Conservation (phyloP, 2,888 invertebrate species). For the Heliconius ethilla region DNA sequence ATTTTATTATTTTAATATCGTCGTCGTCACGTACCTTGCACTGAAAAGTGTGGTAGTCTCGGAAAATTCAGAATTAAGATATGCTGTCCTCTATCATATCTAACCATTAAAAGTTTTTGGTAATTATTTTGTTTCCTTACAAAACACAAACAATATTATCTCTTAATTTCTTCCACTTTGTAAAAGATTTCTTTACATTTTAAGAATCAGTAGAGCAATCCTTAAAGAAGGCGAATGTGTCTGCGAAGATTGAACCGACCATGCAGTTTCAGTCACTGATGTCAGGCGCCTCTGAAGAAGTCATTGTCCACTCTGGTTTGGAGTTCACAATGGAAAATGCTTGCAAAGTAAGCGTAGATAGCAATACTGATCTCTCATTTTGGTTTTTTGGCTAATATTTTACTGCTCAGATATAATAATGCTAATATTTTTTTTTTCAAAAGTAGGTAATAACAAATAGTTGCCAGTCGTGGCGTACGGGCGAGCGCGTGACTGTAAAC, state of each 20-base stretch:
- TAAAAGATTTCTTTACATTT: slow-evolving; percentile 27
- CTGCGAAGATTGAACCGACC: slow-evolving; percentile 82
- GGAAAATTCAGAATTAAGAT: too few species aligned
- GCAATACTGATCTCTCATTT: not conserved
- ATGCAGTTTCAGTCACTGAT: slow-evolving; percentile 86
- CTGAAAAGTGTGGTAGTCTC: too few species aligned
- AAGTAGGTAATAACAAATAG: too few species aligned
- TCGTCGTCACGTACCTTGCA: too few species aligned
- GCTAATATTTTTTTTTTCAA: too few species aligned
- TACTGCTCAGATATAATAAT: not conserved
- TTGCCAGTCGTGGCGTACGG: not conserved
- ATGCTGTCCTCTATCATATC: too few species aligned
- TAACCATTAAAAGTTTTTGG: too few species aligned
- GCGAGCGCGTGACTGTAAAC: not conserved
- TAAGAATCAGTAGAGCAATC: slow-evolving; percentile 83
- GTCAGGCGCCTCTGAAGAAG: slow-evolving; percentile 90
- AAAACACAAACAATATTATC: not conserved
- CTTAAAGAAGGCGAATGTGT: slow-evolving; percentile 73
- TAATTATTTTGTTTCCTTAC: not conserved
- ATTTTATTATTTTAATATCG: too few species aligned
- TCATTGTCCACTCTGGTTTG: slow-evolving; percentile 92
- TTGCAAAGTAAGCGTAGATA: slow-evolving; percentile 66
- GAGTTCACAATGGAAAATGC: slow-evolving; percentile 92
- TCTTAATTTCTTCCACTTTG: not conserved
- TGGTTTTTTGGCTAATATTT: not conserved